These are phyloP conservation scores for Narcine bancroftii DNA, from an alignment of 2,113 vertebrate genomes.

Conservation along the genomic window DNA sequence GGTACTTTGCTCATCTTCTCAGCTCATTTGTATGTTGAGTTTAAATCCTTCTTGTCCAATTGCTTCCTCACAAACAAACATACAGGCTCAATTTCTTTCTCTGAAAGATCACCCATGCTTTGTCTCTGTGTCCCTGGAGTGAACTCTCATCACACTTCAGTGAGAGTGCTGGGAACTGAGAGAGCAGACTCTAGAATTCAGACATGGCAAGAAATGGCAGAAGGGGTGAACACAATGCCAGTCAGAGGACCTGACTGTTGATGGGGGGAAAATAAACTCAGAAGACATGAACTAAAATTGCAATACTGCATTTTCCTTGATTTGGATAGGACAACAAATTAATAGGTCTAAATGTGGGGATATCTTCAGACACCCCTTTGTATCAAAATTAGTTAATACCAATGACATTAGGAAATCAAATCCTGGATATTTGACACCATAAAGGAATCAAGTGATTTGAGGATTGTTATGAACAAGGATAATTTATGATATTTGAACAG, in stretches of 20 bases:
- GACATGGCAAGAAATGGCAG: background rate
- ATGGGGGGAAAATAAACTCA: background rate
- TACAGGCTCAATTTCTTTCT: background rate
- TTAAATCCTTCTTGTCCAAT: background rate
- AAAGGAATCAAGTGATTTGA: too few relatives aligned
- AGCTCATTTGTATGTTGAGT: background rate
- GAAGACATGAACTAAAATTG: background rate
- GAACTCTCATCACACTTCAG: background rate
- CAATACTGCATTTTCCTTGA: background rate
- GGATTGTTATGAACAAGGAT: too few relatives aligned
- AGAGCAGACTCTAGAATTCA: background rate
- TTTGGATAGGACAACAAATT: too few relatives aligned
- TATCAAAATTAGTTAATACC: too few relatives aligned
- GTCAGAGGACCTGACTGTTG: background rate
- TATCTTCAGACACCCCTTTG: too few relatives aligned
- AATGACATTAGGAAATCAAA: too few relatives aligned
- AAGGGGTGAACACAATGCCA: background rate
- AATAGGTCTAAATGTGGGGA: too few relatives aligned
- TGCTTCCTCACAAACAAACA: background rate
- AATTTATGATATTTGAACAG: too few relatives aligned
- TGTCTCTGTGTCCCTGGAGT: background rate
- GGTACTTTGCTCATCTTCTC: background rate
- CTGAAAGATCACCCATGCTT: background rate
- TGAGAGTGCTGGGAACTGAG: background rate
- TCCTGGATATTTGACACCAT: too few relatives aligned